Base-by-base conservation (phyloP, 2,888 invertebrate genomes). In the Pilophorus perplexus region DNA sequence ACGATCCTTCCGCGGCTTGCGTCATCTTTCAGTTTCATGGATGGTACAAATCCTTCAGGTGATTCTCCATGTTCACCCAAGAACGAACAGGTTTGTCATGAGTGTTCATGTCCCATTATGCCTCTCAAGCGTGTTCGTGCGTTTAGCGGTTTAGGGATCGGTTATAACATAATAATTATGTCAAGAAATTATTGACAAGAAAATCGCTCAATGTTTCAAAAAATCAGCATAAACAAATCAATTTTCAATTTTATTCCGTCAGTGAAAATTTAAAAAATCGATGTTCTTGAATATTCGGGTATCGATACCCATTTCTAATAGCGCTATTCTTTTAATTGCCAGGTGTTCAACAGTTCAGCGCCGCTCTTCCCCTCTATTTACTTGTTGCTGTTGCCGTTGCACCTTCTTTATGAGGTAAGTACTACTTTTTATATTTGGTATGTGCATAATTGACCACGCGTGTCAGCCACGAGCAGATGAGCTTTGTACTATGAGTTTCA, bases 391-490 rank as follows among this genome's bases (percentile, higher is more conserved):
- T 91, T 86, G 75, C 83, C 89, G 0, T 80, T 96, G 33, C 96
- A 96, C 79, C 79, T 96, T 27, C 81, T 94, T 0, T 95, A 95
- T 74, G 95, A 96, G 81, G 81, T 80, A 72, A 69, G 69, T 67
- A 46, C 33, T n/a, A 25, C 16, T 33, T 40, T 12, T 40, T 16
- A 14, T 40, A 40, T 20, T 42, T 42, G 3, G 14, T 2, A 10
- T 33, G 33, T 33, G 6, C 6, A n/a, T 38, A 2, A 2, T 38
- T 3, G 38, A 38, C 3, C 2, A 38, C n/a, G 14, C 3, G 3
- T n/a, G 14, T 3, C 3, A 38, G 12, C 14, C 14, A 38, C 6
- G 2, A 12, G 3, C 12, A n/a, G 3, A 38, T n/a, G 14, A 14
- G 14, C 38, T 38, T 38, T 3, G 14, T n/a, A 38, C 14, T 38